These are phyloP conservation scores for Morpho deidamia DNA, from an alignment of 2,888 invertebrate species.

Conservation along the genomic window DNA sequence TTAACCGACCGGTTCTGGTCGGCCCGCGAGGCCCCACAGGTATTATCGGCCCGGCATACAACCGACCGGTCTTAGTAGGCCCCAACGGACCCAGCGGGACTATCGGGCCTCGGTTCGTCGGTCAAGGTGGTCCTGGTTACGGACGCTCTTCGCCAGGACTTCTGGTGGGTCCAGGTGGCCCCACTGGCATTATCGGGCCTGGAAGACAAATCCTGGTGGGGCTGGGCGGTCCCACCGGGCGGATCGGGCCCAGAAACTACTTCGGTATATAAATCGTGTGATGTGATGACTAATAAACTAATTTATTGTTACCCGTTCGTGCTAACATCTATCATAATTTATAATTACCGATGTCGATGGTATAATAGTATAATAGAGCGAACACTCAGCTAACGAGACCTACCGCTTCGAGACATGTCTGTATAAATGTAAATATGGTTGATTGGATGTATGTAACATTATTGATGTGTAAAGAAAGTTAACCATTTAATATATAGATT, in stretches of 20 bases:
- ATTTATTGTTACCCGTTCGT: constrained; percentile 1
- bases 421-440: background rate
- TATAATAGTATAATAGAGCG: too few species aligned
- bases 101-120: constrained; percentile 48
- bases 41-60: constrained; percentile 30
- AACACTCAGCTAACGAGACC: constrained; percentile 16
- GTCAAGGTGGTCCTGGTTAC: constrained; percentile 66
- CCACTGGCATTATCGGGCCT: constrained; percentile 36
- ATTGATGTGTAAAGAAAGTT: background rate
- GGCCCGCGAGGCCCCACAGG: constrained; percentile 54
- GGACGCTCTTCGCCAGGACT: constrained; percentile 30
- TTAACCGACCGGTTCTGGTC: constrained; percentile 34
- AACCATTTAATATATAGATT: too few species aligned
- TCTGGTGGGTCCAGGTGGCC: constrained; percentile 61
- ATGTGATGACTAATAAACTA: constrained; percentile 39
- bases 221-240: constrained; percentile 65
- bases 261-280: constrained; percentile 58
- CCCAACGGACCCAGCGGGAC: constrained; percentile 53
- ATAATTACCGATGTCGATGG: too few species aligned
- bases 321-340: too few species aligned
- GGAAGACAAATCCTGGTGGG: constrained; percentile 64
- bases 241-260: constrained; percentile 47
- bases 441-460: background rate
- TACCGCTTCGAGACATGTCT: constrained; percentile 2
- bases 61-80: constrained; percentile 47